These are phyloP conservation scores for Tenrec ecaudatus DNA, from an alignment of 2,113 vertebrate genomes.

Conservation along the genomic window DNA sequence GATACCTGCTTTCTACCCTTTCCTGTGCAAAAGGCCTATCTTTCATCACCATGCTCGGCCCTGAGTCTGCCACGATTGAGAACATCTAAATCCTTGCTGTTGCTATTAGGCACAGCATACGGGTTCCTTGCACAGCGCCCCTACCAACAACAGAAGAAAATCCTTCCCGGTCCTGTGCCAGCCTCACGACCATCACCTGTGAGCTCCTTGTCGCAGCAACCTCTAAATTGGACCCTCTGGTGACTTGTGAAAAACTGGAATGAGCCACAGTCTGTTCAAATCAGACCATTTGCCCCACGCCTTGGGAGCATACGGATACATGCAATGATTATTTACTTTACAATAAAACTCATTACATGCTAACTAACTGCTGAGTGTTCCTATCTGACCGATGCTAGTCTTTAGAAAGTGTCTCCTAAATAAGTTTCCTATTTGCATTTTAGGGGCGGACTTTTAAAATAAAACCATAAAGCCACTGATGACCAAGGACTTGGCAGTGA, in stretches of 20 bases:
- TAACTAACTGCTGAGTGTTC: too few species aligned
- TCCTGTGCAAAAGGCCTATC: neutral
- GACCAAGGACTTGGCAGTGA: too few species aligned
- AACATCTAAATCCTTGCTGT: neutral
- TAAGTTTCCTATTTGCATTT: constrained; percentile 9
- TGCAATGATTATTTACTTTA: too few species aligned
- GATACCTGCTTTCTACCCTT: neutral
- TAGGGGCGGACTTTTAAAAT: neutral
- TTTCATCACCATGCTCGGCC: neutral
- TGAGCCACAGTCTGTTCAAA: neutral
- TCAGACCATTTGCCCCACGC: neutral
- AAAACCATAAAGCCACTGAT: too few species aligned
- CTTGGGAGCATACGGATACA: neutral
- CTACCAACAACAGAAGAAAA: too few species aligned
- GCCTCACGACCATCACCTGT: too few species aligned
- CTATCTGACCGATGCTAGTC: too few species aligned
- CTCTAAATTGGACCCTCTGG: neutral
- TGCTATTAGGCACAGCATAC: too few species aligned
- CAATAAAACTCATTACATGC: constrained; percentile 37
- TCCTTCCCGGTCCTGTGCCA: too few species aligned
- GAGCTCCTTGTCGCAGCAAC: too few species aligned
- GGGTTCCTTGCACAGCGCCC: too few species aligned
- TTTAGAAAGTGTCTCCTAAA: neutral
- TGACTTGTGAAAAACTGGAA: neutral
- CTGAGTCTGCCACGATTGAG: neutral